Evolutionary conservation across 2,113 vertebrate genomes (phyloP), one percentile per base, ranked within the genome.

Genomic region (Glaucidium brasilianum): DNA sequence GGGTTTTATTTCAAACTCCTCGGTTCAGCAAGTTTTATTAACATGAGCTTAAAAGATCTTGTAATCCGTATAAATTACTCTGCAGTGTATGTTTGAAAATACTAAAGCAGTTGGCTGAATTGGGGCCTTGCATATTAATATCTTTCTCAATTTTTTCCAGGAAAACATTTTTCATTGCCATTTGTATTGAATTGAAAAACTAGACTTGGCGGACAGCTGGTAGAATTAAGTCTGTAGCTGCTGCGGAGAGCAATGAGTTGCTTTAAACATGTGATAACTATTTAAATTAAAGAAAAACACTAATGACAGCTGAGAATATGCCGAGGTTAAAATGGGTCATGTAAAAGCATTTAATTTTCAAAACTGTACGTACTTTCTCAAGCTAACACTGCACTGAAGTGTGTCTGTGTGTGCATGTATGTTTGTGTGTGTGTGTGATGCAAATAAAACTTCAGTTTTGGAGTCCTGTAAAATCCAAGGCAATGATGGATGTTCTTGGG

Each of bases 231-330:
- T 88, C 92, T 94, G 85, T 93, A 66, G 72, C 92, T 93, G 85
- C 78, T 83, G 92, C 3, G 0, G 88, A 69, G 94, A 94, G 92
- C 85, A 83, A 34, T 39, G 82, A 88, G 82, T 88, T 88, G 72
- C 68, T 85, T 94, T 83, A 94, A 95, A 86, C 79, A 90, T 74
- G 85, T 83, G 91, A 86, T 90, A 96, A 93, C 67, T 90, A 80
- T 92, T 95, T 83, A 90, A 97, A 80, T 90, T 78, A 92, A 93
- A 94, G 88, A 77, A 90, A 95, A 88, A 34, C 55, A 91, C 85
- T 96, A 90, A 79, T 91, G 92, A 66, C 95, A 91, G 83, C 87
- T 94, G 87, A 94, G 90, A 94, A 84, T 86, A 96, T 7, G 32
- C 79, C 4, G 12, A 62, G 91, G 95, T 94, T 94, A 85, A 90